Evolutionary conservation across 2,113 vertebrate species (phyloP).

Genomic region (Thryonomys swinderianus): DNA sequence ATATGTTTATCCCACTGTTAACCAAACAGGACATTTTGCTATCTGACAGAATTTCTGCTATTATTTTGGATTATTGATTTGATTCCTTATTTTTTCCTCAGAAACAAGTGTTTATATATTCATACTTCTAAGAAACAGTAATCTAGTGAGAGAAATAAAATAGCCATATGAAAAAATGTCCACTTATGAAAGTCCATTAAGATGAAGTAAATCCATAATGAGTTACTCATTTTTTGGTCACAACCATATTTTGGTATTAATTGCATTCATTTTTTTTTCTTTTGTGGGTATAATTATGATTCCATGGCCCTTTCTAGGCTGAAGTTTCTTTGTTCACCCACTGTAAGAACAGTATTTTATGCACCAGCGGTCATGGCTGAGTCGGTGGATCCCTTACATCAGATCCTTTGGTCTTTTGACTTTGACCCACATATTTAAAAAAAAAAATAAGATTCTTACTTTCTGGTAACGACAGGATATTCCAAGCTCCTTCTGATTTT

Average conservation of each 20-base stretch:
- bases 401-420: background rate
- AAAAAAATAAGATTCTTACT: background rate
- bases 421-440: background rate
- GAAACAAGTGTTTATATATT: background rate
- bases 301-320: background rate
- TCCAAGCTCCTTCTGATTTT: background rate
- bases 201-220: slow-evolving; percentile 19
- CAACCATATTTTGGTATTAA: background rate
- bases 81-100: slow-evolving; percentile 4
- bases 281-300: slow-evolving; percentile 51
- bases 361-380: background rate
- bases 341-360: slow-evolving; percentile 21
- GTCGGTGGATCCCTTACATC: slow-evolving; percentile 1
- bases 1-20: background rate
- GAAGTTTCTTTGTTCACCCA: background rate
- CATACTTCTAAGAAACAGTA: background rate
- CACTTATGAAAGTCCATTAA: slow-evolving; percentile 11
- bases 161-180: background rate
- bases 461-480: slow-evolving; percentile 15
- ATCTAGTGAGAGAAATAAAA: background rate
- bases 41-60: background rate
- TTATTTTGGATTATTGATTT: background rate
- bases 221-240: background rate
- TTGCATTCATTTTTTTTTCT: background rate
- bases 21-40: background rate